Evolutionary conservation across 2,888 invertebrate genomes (phyloP).

Genomic region (Cantharis nigra): DNA sequence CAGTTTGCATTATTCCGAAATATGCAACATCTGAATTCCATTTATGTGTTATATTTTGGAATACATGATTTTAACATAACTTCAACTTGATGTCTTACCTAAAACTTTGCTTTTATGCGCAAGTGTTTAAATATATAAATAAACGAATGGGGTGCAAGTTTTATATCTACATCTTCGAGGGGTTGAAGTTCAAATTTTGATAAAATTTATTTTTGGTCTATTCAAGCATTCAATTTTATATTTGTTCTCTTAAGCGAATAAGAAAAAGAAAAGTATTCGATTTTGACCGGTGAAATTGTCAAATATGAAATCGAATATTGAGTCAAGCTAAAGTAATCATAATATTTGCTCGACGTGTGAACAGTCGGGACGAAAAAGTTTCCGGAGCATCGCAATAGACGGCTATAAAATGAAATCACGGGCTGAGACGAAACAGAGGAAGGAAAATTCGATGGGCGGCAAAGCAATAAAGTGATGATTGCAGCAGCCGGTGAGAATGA

Average conservation of each 20-base stretch:
- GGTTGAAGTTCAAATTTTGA: constrained; percentile 15
- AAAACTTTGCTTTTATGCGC: constrained; percentile 39
- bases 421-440: constrained; percentile 48
- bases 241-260: constrained; percentile 39
- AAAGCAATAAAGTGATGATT: constrained; percentile 56
- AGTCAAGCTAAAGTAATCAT: constrained; percentile 52
- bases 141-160: constrained; percentile 24
- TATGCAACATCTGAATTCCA: constrained; percentile 48
- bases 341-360: constrained; percentile 53
- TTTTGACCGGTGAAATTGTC: constrained; percentile 45
- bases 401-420: constrained; percentile 46
- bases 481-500: constrained; percentile 48
- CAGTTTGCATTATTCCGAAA: constrained; percentile 40
- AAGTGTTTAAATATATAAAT: constrained; percentile 23
- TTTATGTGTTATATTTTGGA: constrained; percentile 45
- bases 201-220: constrained; percentile 35
- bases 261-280: constrained; percentile 37
- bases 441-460: constrained; percentile 54
- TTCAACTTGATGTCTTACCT: constrained; percentile 29
- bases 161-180: constrained; percentile 2
- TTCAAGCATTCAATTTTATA: constrained; percentile 41
- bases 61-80: constrained; percentile 45
- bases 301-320: constrained; percentile 53
- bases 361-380: constrained; percentile 39
- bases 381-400: constrained; percentile 34